A percentile compares a stretch with the other conserved stretches of the same genome.
These are phyloP conservation scores for Andrena flavipes DNA, from an alignment of 2,888 invertebrate species.

Conservation along the genomic window DNA sequence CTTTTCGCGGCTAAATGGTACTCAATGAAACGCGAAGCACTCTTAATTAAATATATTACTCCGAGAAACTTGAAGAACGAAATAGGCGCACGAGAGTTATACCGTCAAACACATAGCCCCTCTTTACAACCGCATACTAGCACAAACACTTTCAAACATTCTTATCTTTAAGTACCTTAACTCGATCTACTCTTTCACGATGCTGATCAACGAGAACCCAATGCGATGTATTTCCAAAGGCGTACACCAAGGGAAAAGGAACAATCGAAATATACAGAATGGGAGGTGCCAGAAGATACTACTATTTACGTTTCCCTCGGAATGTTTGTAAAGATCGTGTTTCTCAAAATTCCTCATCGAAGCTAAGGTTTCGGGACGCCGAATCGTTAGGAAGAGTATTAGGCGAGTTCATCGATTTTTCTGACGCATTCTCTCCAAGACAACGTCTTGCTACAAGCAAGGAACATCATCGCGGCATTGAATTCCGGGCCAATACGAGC, in stretches of 20 bases:
- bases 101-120: not conserved
- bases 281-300: not conserved
- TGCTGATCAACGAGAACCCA: not conserved
- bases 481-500: constrained; percentile 85
- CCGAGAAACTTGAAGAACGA: too few relatives aligned
- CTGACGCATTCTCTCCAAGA: constrained; percentile 72
- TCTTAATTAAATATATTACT: not conserved
- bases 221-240: too few relatives aligned
- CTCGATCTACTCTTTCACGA: not conserved
- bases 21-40: not conserved
- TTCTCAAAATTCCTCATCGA: not conserved
- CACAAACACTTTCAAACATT: too few relatives aligned
- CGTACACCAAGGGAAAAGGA: too few relatives aligned
- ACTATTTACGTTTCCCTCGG: not conserved
- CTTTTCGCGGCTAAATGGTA: not conserved
- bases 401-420: constrained; percentile 70
- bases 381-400: not conserved
- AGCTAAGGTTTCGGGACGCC: not conserved
- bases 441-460: constrained; percentile 75
- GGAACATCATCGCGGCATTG: constrained; percentile 83
- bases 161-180: too few relatives aligned
- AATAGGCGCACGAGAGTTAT: not conserved
- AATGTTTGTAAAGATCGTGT: not conserved
- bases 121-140: not conserved
- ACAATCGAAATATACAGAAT: too few relatives aligned